A percentile compares a stretch with the other conserved stretches of the same genome.
Conservation (phyloP, 2,797 vertebrate genomes). For the Neosalanx taihuensis region DNA sequence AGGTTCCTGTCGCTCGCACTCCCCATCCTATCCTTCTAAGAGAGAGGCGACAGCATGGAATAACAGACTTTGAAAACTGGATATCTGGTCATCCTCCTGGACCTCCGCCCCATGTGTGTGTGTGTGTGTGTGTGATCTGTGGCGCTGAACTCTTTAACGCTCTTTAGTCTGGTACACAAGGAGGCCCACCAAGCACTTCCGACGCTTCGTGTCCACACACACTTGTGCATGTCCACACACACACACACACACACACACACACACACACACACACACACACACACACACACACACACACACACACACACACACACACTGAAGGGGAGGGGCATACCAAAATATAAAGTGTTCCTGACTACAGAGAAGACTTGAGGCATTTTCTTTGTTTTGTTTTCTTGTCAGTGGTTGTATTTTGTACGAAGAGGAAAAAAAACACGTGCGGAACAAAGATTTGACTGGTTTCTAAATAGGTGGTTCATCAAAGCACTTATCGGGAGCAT, state of each 20-base stretch:
- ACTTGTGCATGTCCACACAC: no score
- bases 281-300: conserved; percentile 38
- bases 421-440: conserved; percentile 26
- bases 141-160: conserved; percentile 57
- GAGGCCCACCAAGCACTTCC: conserved; percentile 68
- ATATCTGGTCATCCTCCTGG: conserved; percentile 28
- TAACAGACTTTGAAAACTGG: conserved; percentile 53
- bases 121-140: conserved; percentile 41
- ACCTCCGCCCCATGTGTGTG: conserved; percentile 37
- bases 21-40: conserved; percentile 27
- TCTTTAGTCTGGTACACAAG: conserved; percentile 52
- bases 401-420: conserved; percentile 44
- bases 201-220: conserved; percentile 52
- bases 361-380: conserved; percentile 56
- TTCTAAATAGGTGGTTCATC: conserved; percentile 64
- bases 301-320: conserved; percentile 44
- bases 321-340: conserved; percentile 74
- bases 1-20: conserved; percentile 5
- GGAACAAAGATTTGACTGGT: conserved; percentile 52
- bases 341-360: conserved; percentile 54
- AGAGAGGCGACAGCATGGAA: conserved; percentile 50
- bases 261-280: conserved; percentile 42
- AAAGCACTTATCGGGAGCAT: conserved; percentile 77
- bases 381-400: conserved; percentile 30
- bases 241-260: conserved; percentile 43